These are phyloP conservation scores for Ricordea florida DNA, from an alignment of 92 coral and sea anemone genomes.

Conservation along the genomic window DNA sequence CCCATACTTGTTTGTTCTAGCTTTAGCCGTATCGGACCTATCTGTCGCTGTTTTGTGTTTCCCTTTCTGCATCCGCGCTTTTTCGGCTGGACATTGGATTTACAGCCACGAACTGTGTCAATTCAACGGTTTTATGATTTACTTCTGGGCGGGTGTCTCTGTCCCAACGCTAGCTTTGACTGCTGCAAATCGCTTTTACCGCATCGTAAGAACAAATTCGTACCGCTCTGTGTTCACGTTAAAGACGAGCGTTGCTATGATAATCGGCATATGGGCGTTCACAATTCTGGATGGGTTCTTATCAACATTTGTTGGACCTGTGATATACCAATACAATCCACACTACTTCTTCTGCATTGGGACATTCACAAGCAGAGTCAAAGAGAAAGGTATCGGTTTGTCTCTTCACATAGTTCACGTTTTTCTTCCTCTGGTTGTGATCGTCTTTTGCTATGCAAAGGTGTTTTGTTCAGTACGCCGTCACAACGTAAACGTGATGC, in stretches of 20 bases:
- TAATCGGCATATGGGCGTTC: neutral
- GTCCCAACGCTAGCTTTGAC: slow-evolving; percentile 20
- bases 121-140: slow-evolving; percentile 15
- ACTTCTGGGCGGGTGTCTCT: slow-evolving; percentile 31
- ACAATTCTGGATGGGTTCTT: slow-evolving; percentile 6
- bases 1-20: slow-evolving; percentile 14
- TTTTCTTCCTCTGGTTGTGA: slow-evolving; percentile 6
- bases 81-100: neutral
- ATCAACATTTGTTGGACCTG: slow-evolving; percentile 34
- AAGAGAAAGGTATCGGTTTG: slow-evolving; percentile 4
- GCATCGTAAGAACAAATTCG: neutral
- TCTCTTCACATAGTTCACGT: slow-evolving; percentile 20
- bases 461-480: slow-evolving; percentile 12
- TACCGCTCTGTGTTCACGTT: slow-evolving; percentile 1
- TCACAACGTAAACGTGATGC: slow-evolving; percentile 5
- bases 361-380: neutral
- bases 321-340: slow-evolving; percentile 23
- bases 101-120: slow-evolving; percentile 9
- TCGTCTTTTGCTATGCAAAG: neutral
- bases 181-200: slow-evolving; percentile 19
- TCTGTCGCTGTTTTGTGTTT: slow-evolving; percentile 7
- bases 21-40: slow-evolving; percentile 10
- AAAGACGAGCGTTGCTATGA: neutral
- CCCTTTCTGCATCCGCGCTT: slow-evolving; percentile 11
- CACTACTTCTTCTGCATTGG: slow-evolving; percentile 16